phyloP scores from a whole-genome alignment of 1,140 invertebrate genomes.

The Papilio aristodemus region DNA sequence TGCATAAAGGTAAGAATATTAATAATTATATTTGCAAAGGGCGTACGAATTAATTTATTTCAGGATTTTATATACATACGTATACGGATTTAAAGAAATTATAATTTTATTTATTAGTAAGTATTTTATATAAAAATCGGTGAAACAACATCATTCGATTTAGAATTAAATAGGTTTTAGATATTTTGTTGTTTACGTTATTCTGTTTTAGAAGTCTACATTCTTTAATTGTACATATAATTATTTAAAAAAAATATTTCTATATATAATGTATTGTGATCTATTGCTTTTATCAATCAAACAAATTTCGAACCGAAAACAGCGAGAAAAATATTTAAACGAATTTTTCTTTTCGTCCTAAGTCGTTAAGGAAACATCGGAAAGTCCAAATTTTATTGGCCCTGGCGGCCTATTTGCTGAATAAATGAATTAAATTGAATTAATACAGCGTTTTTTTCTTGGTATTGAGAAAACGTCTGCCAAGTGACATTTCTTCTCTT shows the following conservation, averaged over 20 bases:
- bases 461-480: conserved; percentile 34
- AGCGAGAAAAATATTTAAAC: conserved; percentile 22
- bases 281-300: conserved; percentile 11
- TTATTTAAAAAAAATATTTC: too few relatives aligned
- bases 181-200: too few relatives aligned
- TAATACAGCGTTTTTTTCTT: conserved; percentile 34
- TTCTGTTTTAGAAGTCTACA: too few relatives aligned
- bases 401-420: conserved; percentile 39
- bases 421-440: conserved; percentile 42
- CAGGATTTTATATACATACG: neutral
- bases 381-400: conserved; percentile 37
- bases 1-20: conserved; percentile 91
- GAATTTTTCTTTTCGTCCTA: conserved; percentile 34
- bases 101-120: neutral
- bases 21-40: conserved; percentile 2
- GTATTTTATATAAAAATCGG: too few relatives aligned
- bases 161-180: too few relatives aligned
- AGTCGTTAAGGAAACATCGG: conserved; percentile 35
- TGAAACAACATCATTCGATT: too few relatives aligned
- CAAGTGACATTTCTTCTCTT: conserved; percentile 32
- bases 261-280: too few relatives aligned
- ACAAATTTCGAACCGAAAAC: neutral
- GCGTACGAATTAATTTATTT: neutral
- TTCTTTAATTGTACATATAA: too few relatives aligned
- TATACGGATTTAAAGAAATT: conserved; percentile 17